Percentiles rank a stretch among this genome's conserved stretches.
Evolutionary conservation across 2,113 vertebrate species (phyloP).

Genomic region (Hypocryptadius cinnamomeus): DNA sequence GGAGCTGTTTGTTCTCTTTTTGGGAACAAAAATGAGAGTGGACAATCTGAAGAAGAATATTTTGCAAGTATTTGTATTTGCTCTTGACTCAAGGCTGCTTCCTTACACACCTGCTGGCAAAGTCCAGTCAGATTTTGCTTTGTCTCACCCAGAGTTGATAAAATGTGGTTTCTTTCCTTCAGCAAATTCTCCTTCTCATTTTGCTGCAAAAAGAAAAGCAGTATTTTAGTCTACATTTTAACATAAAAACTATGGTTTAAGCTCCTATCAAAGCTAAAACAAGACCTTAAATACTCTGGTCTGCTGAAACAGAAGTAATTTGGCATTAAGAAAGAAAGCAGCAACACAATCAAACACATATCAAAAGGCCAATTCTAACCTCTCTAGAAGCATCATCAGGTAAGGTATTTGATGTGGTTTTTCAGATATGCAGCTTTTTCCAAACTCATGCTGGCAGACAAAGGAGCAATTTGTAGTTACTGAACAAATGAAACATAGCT

Average conservation of each 20-base stretch:
- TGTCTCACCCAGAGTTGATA: slow-evolving; percentile 82
- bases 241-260: background rate
- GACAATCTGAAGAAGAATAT: slow-evolving; percentile 79
- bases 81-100: slow-evolving; percentile 78
- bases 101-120: slow-evolving; percentile 81
- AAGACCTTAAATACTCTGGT: background rate
- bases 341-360: background rate
- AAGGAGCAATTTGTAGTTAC: background rate
- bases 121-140: slow-evolving; percentile 85
- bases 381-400: background rate
- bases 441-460: background rate
- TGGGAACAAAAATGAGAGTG: slow-evolving; percentile 76
- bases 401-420: background rate
- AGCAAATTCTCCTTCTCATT: slow-evolving; percentile 84
- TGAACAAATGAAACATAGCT: background rate
- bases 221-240: background rate
- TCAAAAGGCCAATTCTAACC: background rate
- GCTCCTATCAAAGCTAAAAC: background rate
- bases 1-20: slow-evolving; percentile 61
- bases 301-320: background rate
- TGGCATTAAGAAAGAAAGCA: background rate
- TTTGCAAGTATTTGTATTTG: slow-evolving; percentile 85
- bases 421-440: background rate
- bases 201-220: slow-evolving; percentile 68
- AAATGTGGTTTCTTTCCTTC: slow-evolving; percentile 82